Evolutionary conservation across 1,140 invertebrate genomes (phyloP), one percentile per base, ranked within the genome.

Genomic region (Heliconius hermathena): DNA sequence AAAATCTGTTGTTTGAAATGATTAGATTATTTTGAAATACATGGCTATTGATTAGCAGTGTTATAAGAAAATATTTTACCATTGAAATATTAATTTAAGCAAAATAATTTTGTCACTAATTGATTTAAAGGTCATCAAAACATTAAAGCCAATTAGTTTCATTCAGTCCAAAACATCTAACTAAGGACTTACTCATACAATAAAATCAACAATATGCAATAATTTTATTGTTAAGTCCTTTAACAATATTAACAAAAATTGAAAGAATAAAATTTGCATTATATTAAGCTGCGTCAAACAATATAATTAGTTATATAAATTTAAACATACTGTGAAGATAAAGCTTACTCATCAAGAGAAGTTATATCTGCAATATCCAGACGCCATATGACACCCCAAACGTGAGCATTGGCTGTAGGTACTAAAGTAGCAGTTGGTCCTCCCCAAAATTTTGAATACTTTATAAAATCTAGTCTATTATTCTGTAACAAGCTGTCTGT

Each of bases 401-500:
- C 85, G 54, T 93, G 93, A n/a, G 90, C 90, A 77, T 94, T 94
- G 20, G 93, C 93, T 13, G 93, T 94, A 22, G 93, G 85, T 8
- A 94, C 93, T 11, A 93, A 66, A 26, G 93, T 94, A 3, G 84
- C 88, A 13, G 83, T 85, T n/a, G 93, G 90, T 8, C 93, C 93
- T 29, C 88, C 90, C 93, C 91, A 94, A 85, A 90, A 92, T 26
- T 87, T 87, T 8, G 88, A 90, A 78, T 90, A 92, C 77, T 76
- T 90, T 20, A 89, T 88, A 78, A 94, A 94, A 83, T 92, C 87
- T 29, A 93, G 46, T 82, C 93, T 90, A 82, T 91, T 87, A 85
- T 91, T 89, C 89, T 91, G 36, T 33, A 52, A 18, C 20, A 71
- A 70, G n/a, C 46, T 54, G 20, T 57, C 52, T 77, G 26, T 20